These are phyloP conservation scores for Platycercus adscitus DNA, from an alignment of 2,113 vertebrate species.

Conservation along the genomic window DNA sequence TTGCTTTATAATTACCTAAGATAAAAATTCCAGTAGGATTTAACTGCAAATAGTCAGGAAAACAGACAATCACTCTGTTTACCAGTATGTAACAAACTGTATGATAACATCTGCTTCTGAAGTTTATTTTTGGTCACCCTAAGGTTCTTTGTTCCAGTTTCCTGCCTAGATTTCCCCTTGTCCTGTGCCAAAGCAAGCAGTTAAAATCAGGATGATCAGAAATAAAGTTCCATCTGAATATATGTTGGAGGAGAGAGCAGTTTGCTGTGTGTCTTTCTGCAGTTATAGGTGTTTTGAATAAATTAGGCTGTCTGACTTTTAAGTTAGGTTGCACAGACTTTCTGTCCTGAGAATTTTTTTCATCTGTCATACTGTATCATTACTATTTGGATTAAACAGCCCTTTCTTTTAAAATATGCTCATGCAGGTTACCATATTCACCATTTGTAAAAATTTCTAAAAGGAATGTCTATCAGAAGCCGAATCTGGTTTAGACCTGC, in stretches of 20 bases:
- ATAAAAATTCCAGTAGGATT: not conserved
- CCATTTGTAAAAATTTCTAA: not conserved
- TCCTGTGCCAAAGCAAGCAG: too few relatives aligned
- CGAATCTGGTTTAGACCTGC: rapidly evolving
- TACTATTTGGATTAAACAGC: not conserved
- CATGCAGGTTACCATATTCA: rapidly evolving
- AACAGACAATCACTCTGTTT: not conserved
- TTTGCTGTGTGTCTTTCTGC: not conserved
- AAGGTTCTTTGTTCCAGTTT: too few relatives aligned
- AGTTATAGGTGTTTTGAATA: not conserved
- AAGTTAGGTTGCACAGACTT: not conserved
- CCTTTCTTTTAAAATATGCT: not conserved
- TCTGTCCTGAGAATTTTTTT: not conserved
- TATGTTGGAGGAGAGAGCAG: not conserved
- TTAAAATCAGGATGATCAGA: not conserved
- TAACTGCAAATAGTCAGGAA: not conserved
- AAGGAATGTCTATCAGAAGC: not conserved
- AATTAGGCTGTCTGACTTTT: not conserved
- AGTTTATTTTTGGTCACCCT: conserved; percentile 49
- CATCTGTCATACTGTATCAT: not conserved
- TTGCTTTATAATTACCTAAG: not conserved
- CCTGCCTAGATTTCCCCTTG: too few relatives aligned
- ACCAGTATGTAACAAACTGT: not conserved
- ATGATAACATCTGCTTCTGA: conserved; percentile 15
- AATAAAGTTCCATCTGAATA: conserved; percentile 24